Evolutionary conservation across 2,113 vertebrate species (phyloP), one percentile per base, ranked within the genome.

Genomic region (Pseudois nayaur): DNA sequence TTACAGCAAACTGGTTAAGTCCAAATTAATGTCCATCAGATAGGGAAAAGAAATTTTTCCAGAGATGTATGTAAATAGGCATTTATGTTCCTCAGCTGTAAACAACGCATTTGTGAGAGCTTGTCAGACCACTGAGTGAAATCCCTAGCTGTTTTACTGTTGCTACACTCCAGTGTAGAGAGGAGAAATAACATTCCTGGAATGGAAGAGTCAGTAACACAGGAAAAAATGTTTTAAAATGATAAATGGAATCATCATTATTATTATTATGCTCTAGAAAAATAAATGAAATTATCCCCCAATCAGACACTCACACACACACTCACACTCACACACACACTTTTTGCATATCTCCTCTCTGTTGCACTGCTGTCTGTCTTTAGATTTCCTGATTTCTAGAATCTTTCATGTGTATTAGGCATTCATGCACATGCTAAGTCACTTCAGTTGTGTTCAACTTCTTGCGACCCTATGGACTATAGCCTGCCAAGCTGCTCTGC

Each of bases 1-100:
- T 90, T 82, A 90, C 1, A 95, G 81, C 33, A 97, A 96, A 87
- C 84, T 92, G 76, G 29, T 95, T 92, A 96, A 89, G 36, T 95
- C 43, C 43, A 92, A 97, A 96, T 96, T 86, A 95, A 54, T 76
- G 50, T n/a, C 45, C 52, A 45, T 43, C 52, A 87, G 40, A 62
- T 54, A 84, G 19, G 52, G 19, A n/a, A 95, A 83, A 11, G 15
- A 17, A 31, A 60, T 54, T 78, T 87, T 83, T 14, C 52, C 57
- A 93, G 67, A 95, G 40, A 59, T 95, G 86, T 5, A 25, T 9
- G 43, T 87, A 87, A 97, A 57, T 84, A 27, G n/a, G 45, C 21
- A 60, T 43, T 83, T 95, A 79, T 59, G 55, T 60, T 89, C 92
- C 83, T 92, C 27, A 16, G 54, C 25, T 79, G 33, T 48, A 83